A percentile compares a stretch with the other conserved stretches of the same genome.
These are phyloP conservation scores for Phalacrocorax brasilianus DNA, from an alignment of 2,113 vertebrate species.

Conservation along the genomic window DNA sequence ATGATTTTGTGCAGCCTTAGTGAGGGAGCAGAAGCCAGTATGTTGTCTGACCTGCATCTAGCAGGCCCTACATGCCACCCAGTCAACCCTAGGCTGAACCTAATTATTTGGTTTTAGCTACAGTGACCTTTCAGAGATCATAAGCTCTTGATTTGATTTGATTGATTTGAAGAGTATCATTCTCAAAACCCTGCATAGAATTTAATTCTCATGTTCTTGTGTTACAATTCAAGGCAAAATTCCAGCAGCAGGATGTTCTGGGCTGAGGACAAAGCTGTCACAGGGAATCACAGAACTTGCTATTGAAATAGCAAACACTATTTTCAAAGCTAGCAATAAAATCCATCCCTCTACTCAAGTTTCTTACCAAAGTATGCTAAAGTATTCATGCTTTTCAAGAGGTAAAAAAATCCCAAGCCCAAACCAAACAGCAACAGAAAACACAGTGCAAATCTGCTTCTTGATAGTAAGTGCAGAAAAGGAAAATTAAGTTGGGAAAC, in stretches of 20 bases:
- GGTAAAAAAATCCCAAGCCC: background rate
- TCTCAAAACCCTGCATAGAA: background rate
- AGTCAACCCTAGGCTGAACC: background rate
- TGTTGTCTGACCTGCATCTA: background rate
- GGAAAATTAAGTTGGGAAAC: background rate
- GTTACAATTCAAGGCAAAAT: background rate
- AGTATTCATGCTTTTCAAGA: background rate
- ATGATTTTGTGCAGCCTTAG: background rate
- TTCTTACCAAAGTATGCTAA: background rate
- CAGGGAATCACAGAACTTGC: background rate
- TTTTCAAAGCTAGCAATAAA: background rate
- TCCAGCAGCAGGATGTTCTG: background rate
- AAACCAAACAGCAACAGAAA: background rate
- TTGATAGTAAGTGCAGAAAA: background rate
- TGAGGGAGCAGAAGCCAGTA: background rate
- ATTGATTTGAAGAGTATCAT: background rate
- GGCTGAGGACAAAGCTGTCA: conserved; percentile 8
- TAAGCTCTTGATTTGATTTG: background rate
- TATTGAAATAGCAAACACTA: background rate
- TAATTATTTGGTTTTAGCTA: background rate
- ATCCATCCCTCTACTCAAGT: background rate
- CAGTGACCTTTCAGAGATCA: background rate
- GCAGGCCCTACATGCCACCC: background rate
- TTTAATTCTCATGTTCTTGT: conserved; percentile 26
- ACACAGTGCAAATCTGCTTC: background rate